Base-by-base conservation (phyloP, 2,888 invertebrate species). In the Chloroclysta siterata region DNA sequence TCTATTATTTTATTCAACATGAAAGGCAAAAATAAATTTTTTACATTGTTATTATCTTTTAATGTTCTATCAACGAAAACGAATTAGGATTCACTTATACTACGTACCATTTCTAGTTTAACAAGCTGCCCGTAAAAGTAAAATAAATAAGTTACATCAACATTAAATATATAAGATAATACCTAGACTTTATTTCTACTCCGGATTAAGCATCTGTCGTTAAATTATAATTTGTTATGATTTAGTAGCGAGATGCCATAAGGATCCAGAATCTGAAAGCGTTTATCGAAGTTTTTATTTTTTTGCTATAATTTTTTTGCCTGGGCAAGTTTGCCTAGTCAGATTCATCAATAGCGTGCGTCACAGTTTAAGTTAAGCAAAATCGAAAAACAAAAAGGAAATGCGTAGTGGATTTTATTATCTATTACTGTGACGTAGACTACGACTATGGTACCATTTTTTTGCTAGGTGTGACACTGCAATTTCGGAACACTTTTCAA, bases 301-400 rank as follows among this genome's bases (percentile, higher is more conserved):
- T 39, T 39, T 10, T 8, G 1, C 33, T 33, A 11, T 2, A 36
- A 13, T 17, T 13, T 57, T 51, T 57, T 56, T 57, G 22, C 22
- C 50, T 57, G 46, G 13, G n/a, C 11, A 22, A n/a, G 53, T 55
- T 55, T 57, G 50, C 28, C 28, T 57, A 48, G 42, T 58, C 58
- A 52, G 44, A 52, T 58, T 51, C 44, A 60, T 50, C 53, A 42
- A 60, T 60, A 42, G 42, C 11, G 48, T 60, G 53, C 53, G 53
- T 54, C 60, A 60, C 33, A 42, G 33, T 41, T 15, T 11, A 4
- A 8, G 5, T 33, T 13, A 13, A 11, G n/a, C 54, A 54, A 60
- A 60, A 54, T 48, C 33, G 48, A 22, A 42, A 59, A 59, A 63
- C 47, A 63, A 36, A 57, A 54, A 39, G 56, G 59, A 59, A 55